Evolutionary conservation across 2,113 vertebrate species (phyloP), one percentile per base, ranked within the genome.

Genomic region (Pygoscelis adeliae): DNA sequence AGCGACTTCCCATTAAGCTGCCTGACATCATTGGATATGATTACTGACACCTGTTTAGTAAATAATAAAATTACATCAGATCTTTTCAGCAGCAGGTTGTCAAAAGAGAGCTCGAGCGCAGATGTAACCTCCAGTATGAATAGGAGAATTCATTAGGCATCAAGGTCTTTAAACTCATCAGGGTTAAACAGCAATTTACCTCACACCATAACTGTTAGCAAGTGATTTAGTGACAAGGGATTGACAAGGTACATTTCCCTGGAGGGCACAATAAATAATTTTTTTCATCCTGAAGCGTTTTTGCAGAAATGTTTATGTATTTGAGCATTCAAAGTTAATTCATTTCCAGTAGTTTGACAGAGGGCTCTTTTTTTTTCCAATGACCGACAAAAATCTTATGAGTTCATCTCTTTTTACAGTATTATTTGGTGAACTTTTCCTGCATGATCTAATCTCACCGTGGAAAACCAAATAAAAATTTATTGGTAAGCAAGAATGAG

Each of bases 361-460:
- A 93, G 95, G 83, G 73, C 46, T 88, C 42, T 93, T 96, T 42
- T 74, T 83, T 52, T 83, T 61, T 92, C 61, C 87, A 93, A 66
- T 96, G 97, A 90, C 96, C 72, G 23, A 96, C 96, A 96, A 95
- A 98, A 98, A 93, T 94, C 88, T 87, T 82, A 72, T 97, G 97
- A 98, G 95, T 98, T 98, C 96, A 97, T 97, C 94, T 98, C 96
- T 97, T 97, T 98, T 98, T 96, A 97, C 96, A 91, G 94, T 97
- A 92, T 92, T 97, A 79, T 96, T 98, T 97, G 95, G 91, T 98
- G 96, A 97, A 77, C 94, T 96, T 98, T 96, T 98, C 96, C 96
- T 96, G 67, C 49, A 94, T 98, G 98, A 98, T 97, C 97, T 98
- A 98, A 98, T 97, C 69, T 97, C 69, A 59, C 93, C 94, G 93